Evolutionary conservation across 2,113 vertebrate species (phyloP), one percentile per base, ranked within the genome.

Genomic region (Hippolais icterina): DNA sequence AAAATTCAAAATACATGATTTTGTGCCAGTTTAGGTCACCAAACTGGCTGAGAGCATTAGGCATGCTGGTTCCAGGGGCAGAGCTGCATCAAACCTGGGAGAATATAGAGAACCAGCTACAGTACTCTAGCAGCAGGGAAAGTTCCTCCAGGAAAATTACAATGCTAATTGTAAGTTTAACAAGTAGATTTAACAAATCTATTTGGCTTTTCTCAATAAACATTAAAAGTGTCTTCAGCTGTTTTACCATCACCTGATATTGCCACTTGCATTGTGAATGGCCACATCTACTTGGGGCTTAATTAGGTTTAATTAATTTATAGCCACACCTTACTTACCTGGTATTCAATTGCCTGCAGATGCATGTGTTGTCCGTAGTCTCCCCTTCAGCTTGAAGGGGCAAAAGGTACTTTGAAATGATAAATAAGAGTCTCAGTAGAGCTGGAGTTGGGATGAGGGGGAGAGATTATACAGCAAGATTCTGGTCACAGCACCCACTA

Each of bases 221-320:
- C 44, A 57, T 84, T 89, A n/a, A 89, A 80, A 81, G 41, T 15
- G 6, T 54, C 66, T 86, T 94, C 84, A 93, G 66, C 59, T 90
- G 46, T 12, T 90, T 96, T 63, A 70, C 46, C 59, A 54, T 90
- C 87, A 93, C 66, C 39, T 52, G 57, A 69, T 75, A 63, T 35
- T 37, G 24, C 70, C 63, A 80, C 78, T 83, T 77, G 46, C 70
- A 80, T 70, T 80, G 81, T 31, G 59, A 90, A 70, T 52, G 82
- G 71, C 21, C 57, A 42, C 47, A 80, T 82, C 87, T 94, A 78
- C 91, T 77, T 77, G 57, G 31, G 29, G 20, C 24, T 90, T 94
- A 90, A 95, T 47, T 82, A 87, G 65, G 63, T 89, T 90, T 93
- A 57, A 95, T 87, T 89, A 87, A 93, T 74, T 95, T 87, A 87